Percentiles rank a stretch among this genome's conserved stretches.
These are phyloP conservation scores for Columba livia DNA, from an alignment of 2,113 vertebrate species.

Conservation along the genomic window DNA sequence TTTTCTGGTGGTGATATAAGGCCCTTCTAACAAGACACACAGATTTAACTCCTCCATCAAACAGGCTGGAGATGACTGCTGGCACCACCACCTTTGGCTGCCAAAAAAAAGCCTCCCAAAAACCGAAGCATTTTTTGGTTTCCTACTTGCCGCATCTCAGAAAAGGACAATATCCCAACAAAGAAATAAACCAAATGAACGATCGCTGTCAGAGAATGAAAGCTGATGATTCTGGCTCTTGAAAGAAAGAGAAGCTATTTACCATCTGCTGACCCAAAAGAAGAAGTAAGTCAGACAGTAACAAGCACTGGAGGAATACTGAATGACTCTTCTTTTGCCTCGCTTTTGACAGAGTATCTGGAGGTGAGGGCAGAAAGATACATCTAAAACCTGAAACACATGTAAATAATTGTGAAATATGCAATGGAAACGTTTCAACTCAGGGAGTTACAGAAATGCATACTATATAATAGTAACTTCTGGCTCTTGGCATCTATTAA, in stretches of 20 bases:
- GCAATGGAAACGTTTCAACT: not conserved
- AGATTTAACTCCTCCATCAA: not conserved
- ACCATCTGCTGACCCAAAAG: not conserved
- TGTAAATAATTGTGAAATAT: constrained; percentile 22
- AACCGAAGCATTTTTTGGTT: not conserved
- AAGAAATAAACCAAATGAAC: not conserved
- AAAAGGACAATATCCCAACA: not conserved
- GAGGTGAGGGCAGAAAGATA: not conserved
- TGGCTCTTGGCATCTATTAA: not conserved
- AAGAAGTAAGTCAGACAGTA: not conserved
- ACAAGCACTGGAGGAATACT: not conserved
- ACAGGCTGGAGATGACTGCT: not conserved
- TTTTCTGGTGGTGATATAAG: not conserved
- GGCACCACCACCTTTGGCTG: not conserved
- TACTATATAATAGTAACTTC: not conserved
- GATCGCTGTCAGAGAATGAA: not conserved
- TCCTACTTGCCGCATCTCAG: not conserved
- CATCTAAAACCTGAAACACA: constrained; percentile 11
- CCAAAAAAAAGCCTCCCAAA: not conserved
- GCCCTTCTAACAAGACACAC: not conserved
- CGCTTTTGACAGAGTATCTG: not conserved
- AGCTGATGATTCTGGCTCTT: not conserved
- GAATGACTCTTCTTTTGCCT: not conserved
- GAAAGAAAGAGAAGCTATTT: not conserved
- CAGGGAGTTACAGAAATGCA: not conserved